phyloP scores from a whole-genome alignment of 2,888 invertebrate genomes.

The Teleiodes luculella region DNA sequence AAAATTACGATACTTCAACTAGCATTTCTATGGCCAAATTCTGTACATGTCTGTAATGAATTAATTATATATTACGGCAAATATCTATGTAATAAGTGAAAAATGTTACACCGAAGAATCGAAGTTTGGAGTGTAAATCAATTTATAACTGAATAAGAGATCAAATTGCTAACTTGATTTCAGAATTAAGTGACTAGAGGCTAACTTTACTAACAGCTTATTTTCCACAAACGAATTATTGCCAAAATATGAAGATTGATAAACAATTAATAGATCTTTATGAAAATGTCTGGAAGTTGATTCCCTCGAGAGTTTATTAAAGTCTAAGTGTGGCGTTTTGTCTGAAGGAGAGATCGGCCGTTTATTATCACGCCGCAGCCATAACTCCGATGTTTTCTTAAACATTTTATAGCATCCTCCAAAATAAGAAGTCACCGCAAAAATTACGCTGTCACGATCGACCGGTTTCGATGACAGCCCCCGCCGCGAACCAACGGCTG shows the following conservation, averaged over 20 bases:
- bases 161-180: neutral
- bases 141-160: neutral
- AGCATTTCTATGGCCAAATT: too few species aligned
- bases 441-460: conserved; percentile 10
- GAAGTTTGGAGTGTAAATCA: too few species aligned
- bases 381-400: conserved; percentile 1
- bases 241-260: neutral
- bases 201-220: neutral
- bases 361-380: conserved; percentile 5
- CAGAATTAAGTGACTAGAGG: neutral
- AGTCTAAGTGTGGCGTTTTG: neutral
- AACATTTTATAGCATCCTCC: conserved; percentile 12
- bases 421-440: conserved; percentile 11
- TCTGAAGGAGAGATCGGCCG: conserved; percentile 2
- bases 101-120: too few species aligned
- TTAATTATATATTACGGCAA: too few species aligned
- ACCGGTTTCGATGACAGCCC: conserved; percentile 12
- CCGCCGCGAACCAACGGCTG: conserved; percentile 20
- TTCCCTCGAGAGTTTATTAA: neutral
- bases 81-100: too few species aligned
- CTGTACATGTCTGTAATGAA: too few species aligned
- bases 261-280: neutral
- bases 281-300: neutral
- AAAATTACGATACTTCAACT: too few species aligned
- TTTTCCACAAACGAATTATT: neutral